phyloP scores from a whole-genome alignment of 2,797 vertebrate species.

The Acrossocheilus wenchowensis region DNA sequence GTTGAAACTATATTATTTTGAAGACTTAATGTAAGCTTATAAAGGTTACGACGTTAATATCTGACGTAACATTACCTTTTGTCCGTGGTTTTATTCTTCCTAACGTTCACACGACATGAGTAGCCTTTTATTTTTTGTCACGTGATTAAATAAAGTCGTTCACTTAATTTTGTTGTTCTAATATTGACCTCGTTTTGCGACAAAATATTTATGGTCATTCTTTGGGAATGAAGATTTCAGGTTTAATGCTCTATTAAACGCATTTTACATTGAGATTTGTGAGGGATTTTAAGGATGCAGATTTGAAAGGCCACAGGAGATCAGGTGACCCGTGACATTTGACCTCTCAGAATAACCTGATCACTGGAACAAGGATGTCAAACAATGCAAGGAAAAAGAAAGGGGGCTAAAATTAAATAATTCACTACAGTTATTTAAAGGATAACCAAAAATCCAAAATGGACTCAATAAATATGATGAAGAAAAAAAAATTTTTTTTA shows the following conservation, averaged over 20 bases:
- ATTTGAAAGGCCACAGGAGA: slow-evolving; percentile 60
- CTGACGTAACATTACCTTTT: background rate
- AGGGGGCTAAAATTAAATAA: background rate
- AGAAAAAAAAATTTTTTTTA: too few species aligned
- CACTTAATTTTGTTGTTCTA: background rate
- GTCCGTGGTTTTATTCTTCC: background rate
- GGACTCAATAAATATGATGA: background rate
- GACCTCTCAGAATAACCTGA: slow-evolving; percentile 67
- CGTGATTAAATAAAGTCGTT: background rate
- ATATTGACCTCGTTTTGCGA: background rate
- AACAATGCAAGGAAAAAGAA: background rate
- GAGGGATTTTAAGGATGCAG: slow-evolving; percentile 28
- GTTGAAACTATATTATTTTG: background rate
- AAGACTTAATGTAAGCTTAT: background rate
- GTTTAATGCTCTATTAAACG: slow-evolving; percentile 27
- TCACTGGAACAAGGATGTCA: background rate
- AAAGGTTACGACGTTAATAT: background rate
- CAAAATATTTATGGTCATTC: background rate
- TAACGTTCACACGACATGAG: background rate
- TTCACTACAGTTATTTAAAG: background rate
- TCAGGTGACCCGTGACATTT: slow-evolving; percentile 65
- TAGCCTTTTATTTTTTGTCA: background rate
- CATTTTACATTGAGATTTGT: background rate
- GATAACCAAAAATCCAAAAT: background rate
- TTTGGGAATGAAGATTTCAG: background rate